Conservation (phyloP, 2,888 invertebrate genomes). For the Eristalis intricaria region DNA sequence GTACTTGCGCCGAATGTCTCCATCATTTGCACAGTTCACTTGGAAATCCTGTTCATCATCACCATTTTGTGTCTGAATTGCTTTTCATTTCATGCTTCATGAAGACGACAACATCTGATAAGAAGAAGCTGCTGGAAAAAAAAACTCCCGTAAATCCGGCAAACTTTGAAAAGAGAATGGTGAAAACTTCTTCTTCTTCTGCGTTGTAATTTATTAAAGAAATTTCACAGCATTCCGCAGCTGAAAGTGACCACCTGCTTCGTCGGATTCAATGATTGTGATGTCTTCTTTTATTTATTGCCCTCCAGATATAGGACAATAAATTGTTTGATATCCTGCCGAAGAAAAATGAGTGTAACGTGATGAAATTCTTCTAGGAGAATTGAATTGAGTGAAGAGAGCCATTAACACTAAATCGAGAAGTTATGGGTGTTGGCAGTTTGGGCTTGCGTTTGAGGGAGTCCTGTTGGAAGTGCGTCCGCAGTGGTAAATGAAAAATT, state of each 20-base stretch:
- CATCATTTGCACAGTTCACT: neutral
- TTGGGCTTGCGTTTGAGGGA: no score
- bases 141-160: neutral
- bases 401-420: neutral
- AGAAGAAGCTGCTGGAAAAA: neutral
- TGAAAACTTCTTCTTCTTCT: neutral
- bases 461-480: no score
- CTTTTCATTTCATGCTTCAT: neutral
- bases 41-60: neutral
- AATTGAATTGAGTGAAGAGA: neutral
- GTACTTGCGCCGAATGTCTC: neutral
- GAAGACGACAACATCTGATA: neutral
- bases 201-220: neutral
- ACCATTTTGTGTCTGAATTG: neutral
- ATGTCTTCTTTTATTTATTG: neutral
- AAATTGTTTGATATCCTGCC: neutral
- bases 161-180: neutral
- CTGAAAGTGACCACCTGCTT: neutral
- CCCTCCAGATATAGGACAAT: neutral
- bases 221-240: neutral
- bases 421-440: no score
- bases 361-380: neutral
- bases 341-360: neutral
- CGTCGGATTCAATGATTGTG: neutral
- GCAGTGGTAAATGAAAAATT: no score